phyloP scores from a whole-genome alignment of 1,140 invertebrate genomes.

The Drosophila prosaltans region DNA sequence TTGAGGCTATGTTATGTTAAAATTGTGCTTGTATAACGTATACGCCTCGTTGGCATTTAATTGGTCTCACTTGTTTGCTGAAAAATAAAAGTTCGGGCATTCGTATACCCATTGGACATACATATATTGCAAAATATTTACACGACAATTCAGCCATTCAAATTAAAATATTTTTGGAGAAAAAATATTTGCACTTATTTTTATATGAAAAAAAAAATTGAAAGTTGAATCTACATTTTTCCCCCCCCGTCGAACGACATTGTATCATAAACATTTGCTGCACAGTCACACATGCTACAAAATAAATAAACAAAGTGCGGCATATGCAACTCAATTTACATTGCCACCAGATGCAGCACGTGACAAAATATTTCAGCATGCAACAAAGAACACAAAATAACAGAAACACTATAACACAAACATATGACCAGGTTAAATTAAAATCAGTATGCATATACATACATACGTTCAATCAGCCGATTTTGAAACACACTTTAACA shows the following conservation, averaged over 20 bases:
- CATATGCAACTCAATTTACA: conserved; percentile 71
- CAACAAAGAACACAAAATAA: conserved; percentile 37
- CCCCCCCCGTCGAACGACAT: background rate
- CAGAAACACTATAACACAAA: conserved; percentile 29
- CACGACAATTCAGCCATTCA: conserved; percentile 5
- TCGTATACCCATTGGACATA: background rate
- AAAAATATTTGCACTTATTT: conserved; percentile 6
- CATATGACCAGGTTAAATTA: conserved; percentile 46
- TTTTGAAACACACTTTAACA: background rate
- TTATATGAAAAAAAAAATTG: conserved; percentile 13
- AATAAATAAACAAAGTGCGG: conserved; percentile 68
- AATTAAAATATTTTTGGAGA: conserved; percentile 33
- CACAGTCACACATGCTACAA: conserved; percentile 62
- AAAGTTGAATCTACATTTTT: conserved; percentile 10
- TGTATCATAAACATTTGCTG: conserved; percentile 58
- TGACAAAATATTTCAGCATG: conserved; percentile 65
- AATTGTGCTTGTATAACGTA: conserved; percentile 16
- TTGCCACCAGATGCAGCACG: conserved; percentile 57
- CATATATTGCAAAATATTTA: conserved; percentile 8
- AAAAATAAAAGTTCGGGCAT: background rate
- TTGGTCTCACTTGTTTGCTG: conserved; percentile 29
- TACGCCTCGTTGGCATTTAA: conserved; percentile 25
- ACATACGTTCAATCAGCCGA: conserved; percentile 28
- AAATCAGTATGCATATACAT: conserved; percentile 23
- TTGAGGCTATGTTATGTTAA: background rate